phyloP scores from a whole-genome alignment of 2,888 invertebrate genomes.

The Hypselothyrea guttata region DNA sequence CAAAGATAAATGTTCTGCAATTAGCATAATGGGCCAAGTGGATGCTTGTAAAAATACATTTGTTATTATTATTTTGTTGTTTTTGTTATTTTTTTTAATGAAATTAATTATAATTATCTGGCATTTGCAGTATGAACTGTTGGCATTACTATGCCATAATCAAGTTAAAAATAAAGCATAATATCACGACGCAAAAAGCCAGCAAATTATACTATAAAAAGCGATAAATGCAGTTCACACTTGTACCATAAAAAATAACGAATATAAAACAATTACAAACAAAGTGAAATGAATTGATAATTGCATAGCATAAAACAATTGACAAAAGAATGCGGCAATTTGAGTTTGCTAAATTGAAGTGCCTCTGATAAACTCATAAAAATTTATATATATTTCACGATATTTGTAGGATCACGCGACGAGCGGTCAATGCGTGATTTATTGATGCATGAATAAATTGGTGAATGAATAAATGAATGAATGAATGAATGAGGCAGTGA shows the following conservation, averaged over 20 bases:
- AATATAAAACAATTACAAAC: conserved; percentile 4
- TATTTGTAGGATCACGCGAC: conserved; percentile 3
- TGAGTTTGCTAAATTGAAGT: conserved; percentile 58
- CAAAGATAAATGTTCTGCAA: conserved; percentile 31
- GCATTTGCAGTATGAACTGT: conserved; percentile 22
- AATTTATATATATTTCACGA: conserved; percentile 10
- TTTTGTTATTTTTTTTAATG: conserved; percentile 20
- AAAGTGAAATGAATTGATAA: conserved; percentile 18
- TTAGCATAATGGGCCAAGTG: conserved; percentile 40
- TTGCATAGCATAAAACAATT: conserved; percentile 45
- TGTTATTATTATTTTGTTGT: conserved; percentile 5
- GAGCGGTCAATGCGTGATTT: conserved; percentile 65
- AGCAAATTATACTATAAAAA: conserved; percentile 11
- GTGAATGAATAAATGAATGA: conserved; percentile 8
- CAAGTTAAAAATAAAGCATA: conserved; percentile 67
- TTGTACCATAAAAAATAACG: conserved; percentile 14
- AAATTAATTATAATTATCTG: conserved; percentile 44
- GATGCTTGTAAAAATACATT: conserved; percentile 19
- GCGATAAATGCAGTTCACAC: conserved; percentile 51
- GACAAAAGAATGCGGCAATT: conserved; percentile 63
- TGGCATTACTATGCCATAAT: conserved; percentile 50
- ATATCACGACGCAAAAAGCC: conserved; percentile 42
- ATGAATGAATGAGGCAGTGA: conserved; percentile 20
- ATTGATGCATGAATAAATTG: conserved; percentile 56
- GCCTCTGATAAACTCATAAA: conserved; percentile 64